Base-by-base conservation (phyloP, 2,888 invertebrate genomes). In the Macrophya annulata region DNA sequence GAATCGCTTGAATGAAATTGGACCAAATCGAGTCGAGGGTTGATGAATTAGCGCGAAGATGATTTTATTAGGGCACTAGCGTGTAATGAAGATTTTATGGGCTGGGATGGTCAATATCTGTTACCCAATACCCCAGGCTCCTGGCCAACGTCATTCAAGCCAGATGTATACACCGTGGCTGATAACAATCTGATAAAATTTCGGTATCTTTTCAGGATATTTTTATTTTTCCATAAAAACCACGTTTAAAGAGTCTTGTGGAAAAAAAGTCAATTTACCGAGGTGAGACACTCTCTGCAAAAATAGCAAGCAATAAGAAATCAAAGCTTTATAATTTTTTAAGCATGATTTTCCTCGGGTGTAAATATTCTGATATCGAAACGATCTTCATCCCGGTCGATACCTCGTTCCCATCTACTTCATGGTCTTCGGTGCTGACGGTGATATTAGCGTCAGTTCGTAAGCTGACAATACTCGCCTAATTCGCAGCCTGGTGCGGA, bases 21-120 rank as follows among this genome's bases (percentile, higher is more conserved):
- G 90, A 89, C 88, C 90, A 90, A 91, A 92, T 91, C 89, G 90
- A 88, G 90, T 89, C 86, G 89, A 90, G 90, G 87, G 62, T 87
- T 87, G 87, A 88, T 86, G 91, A 91, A 92, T 92, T 91, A 91
- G 90, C 90, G 89, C 88, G 89, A 89, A 89, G 90, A 90, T 90
- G 88, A 91, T 92, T 92, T 92, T 91, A 92, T 91, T 91, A 90
- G 88, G 88, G 88, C 87, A 84, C 82, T 87, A 85, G 86, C 85
- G 87, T 89, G 89, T 90, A 91, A 92, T 91, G 89, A 90, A 91
- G 90, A 90, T 90, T 92, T 92, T 91, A 91, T 89, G 90, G 90
- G 88, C 88, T 15, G 45, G 62, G 86, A 82, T 83, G 87, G 89
- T 89, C 89, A 89, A 91, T 90, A 91, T 90, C 88, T 89, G 89